Conservation (phyloP, 2,113 vertebrate genomes). For the Fregata magnificens region DNA sequence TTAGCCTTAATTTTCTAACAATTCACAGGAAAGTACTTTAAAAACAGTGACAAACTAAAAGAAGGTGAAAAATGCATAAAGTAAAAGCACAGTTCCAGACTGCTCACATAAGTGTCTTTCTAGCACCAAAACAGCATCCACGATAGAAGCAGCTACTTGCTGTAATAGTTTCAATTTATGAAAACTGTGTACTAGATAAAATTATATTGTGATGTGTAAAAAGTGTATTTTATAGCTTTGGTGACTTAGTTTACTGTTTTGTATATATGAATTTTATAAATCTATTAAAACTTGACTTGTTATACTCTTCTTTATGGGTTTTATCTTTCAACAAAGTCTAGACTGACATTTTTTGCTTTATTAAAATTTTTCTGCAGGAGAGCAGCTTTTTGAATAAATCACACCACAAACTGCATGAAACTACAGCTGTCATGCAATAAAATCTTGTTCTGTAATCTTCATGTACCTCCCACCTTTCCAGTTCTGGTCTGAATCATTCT, state of each 20-base stretch:
- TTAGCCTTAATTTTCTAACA: constrained; percentile 47
- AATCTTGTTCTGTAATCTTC: neutral
- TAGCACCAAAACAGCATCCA: constrained; percentile 45
- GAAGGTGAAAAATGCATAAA: constrained; percentile 17
- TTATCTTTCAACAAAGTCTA: neutral
- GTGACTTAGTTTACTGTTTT: constrained; percentile 67
- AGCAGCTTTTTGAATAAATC: neutral
- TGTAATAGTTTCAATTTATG: constrained; percentile 45
- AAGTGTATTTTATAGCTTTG: constrained; percentile 64
- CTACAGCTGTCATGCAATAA: neutral
- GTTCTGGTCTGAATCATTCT: neutral
- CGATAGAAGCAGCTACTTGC: constrained; percentile 56
- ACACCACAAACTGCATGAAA: neutral
- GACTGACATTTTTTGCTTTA: neutral
- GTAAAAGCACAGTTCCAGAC: constrained; percentile 29
- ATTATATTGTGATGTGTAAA: constrained; percentile 56
- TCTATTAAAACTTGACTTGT: constrained; percentile 71
- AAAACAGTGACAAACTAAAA: constrained; percentile 8
- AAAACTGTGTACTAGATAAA: constrained; percentile 60
- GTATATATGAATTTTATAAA: constrained; percentile 75
- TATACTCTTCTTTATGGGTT: constrained; percentile 8
- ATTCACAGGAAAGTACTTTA: constrained; percentile 22
- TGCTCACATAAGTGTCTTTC: constrained; percentile 39
- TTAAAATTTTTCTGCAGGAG: neutral
- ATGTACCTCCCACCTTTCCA: neutral